Percentiles rank a stretch among this genome's conserved stretches.
These are phyloP conservation scores for Meandrusa payeni DNA, from an alignment of 2,888 invertebrate genomes.

Conservation along the genomic window DNA sequence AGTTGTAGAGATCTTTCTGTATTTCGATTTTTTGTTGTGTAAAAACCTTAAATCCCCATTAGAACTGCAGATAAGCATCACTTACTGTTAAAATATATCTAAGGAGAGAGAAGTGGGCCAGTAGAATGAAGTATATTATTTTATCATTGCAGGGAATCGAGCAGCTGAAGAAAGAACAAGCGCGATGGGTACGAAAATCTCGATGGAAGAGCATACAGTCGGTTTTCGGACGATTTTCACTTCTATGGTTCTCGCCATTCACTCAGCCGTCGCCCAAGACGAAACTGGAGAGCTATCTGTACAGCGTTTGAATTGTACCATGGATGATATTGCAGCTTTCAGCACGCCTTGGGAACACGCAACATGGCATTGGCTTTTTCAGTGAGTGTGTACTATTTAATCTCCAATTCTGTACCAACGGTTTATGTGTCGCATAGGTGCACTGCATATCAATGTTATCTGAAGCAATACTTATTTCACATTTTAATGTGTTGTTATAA, in stretches of 20 bases:
- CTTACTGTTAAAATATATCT: too few species aligned
- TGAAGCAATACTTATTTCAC: slow-evolving; percentile 15
- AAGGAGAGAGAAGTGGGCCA: too few species aligned
- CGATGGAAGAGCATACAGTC: slow-evolving; percentile 97
- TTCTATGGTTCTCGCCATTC: slow-evolving; percentile 98
- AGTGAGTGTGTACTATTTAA: background rate
- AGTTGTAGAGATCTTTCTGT: too few species aligned
- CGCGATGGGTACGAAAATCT: slow-evolving; percentile 94
- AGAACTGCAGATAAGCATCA: too few species aligned
- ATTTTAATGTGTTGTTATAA: background rate
- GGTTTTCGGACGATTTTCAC: slow-evolving; percentile 97
- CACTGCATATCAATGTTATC: slow-evolving; percentile 1
- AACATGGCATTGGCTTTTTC: background rate
- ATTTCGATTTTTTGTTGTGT: too few species aligned
- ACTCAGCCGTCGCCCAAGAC: slow-evolving; percentile 89
- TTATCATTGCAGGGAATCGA: slow-evolving; percentile 91
- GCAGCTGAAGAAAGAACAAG: slow-evolving; percentile 97
- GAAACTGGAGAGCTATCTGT: slow-evolving; percentile 89
- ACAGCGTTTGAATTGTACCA: slow-evolving; percentile 88
- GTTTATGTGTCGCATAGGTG: too few species aligned
- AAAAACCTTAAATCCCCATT: too few species aligned
- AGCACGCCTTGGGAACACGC: background rate
- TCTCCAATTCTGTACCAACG: background rate
- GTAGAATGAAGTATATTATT: too few species aligned
- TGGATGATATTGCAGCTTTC: background rate